Evolutionary conservation across 2,888 invertebrate species (phyloP), one percentile per base, ranked within the genome.

Genomic region (Brassicogethes aeneus): DNA sequence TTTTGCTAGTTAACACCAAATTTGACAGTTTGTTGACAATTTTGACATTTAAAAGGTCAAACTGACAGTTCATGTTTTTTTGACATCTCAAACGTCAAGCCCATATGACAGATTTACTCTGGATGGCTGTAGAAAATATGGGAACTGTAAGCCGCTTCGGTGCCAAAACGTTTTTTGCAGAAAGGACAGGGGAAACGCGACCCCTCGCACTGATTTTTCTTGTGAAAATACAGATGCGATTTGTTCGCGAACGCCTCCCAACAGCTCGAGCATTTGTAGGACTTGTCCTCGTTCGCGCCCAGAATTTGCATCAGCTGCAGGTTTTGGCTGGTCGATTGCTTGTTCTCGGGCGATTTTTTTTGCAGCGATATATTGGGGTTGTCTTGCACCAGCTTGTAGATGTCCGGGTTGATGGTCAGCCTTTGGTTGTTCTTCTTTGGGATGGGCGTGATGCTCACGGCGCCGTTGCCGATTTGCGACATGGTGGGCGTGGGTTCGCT

Each of bases 71-170:
- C n/a, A n/a, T n/a, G n/a, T n/a, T n/a, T n/a, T n/a, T n/a, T n/a
- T n/a, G n/a, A n/a, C n/a, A n/a, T n/a, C n/a, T n/a, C n/a, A n/a
- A n/a, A n/a, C n/a, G n/a, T n/a, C n/a, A n/a, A n/a, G n/a, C n/a
- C n/a, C n/a, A n/a, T n/a, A n/a, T n/a, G n/a, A n/a, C n/a, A n/a
- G n/a, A n/a, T n/a, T 56, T 62, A 69, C 51, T 68, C 69, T 2
- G 69, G 69, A 54, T 69, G 69, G 46, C 66, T 67, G 46, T 69
- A 69, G 44, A 66, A 68, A 43, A 69, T 69, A 48, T 69, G 69
- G 15, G 68, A 65, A 52, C 68, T 69, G 45, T 69, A 69, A n/a
- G 67, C 67, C 3, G 66, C 63, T 43, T 68, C 66, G 2, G 68
- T 68, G 2, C 68, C 68, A 43, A 69, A 69, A 2, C 69, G 59